Percentiles rank a stretch among this genome's conserved stretches.
phyloP scores from a whole-genome alignment of 2,888 invertebrate species.

The Temnothorax unifasciatus region DNA sequence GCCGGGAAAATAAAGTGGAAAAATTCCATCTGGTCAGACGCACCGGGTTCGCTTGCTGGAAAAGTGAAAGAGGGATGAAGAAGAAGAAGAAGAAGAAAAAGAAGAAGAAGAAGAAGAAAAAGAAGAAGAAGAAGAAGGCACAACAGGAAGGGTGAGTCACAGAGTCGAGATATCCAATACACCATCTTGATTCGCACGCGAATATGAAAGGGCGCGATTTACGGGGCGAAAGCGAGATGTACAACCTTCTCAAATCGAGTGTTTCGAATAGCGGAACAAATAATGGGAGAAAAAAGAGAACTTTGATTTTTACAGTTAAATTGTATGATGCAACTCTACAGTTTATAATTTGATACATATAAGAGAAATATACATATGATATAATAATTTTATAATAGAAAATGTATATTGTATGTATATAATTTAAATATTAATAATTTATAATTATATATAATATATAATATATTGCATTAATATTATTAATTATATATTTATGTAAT shows the following conservation, averaged over 20 bases:
- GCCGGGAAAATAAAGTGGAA: conserved; percentile 81
- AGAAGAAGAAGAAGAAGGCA: conserved; percentile 50
- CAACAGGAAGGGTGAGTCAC: conserved; percentile 58
- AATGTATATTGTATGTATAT: not conserved
- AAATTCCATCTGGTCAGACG: conserved; percentile 80
- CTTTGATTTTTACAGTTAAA: not conserved
- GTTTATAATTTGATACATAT: not conserved
- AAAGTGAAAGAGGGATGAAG: conserved; percentile 40
- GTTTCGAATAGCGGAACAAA: conserved; percentile 37
- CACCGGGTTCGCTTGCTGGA: conserved; percentile 57
- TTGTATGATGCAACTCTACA: not conserved
- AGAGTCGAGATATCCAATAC: conserved; percentile 64
- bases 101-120: conserved; percentile 34
- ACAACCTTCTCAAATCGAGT: conserved; percentile 29
- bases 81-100: conserved; percentile 36
- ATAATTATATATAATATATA: not conserved
- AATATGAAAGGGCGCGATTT: conserved; percentile 57
- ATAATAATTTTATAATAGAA: not conserved
- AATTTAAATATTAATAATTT: not conserved
- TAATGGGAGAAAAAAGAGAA: not conserved
- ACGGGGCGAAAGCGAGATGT: conserved; percentile 31
- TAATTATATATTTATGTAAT: not conserved
- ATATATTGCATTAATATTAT: too few species aligned
- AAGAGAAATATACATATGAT: not conserved
- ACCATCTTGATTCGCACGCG: conserved; percentile 60